Percentiles rank a stretch among this genome's conserved stretches.
Evolutionary conservation across 2,888 invertebrate genomes (phyloP).

Genomic region (Dione juno): DNA sequence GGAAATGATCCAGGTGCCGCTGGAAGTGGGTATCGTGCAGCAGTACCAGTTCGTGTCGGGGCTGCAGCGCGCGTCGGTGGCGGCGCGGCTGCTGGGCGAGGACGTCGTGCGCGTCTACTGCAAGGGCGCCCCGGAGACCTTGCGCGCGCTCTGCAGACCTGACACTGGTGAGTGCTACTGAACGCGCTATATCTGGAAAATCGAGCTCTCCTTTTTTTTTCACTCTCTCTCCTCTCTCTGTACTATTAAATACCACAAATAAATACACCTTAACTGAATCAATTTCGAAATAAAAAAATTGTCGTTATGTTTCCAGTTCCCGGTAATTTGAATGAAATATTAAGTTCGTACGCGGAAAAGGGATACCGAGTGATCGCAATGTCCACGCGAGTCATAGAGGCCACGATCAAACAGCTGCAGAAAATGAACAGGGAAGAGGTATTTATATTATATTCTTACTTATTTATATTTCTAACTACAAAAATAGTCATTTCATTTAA

Average conservation of each 20-base stretch:
- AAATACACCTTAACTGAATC: too few species aligned
- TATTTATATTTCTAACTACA: neutral
- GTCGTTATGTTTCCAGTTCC: constrained; percentile 85
- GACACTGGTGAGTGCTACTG: constrained; percentile 85
- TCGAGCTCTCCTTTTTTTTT: too few species aligned
- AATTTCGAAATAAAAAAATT: neutral
- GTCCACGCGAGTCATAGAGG: constrained; percentile 89
- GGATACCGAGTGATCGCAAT: constrained; percentile 97
- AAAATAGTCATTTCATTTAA: too few species aligned
- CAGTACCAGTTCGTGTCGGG: constrained; percentile 95
- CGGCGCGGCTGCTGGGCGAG: constrained; percentile 89
- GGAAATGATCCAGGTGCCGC: too few species aligned
- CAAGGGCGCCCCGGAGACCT: constrained; percentile 97
- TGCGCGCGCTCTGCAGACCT: constrained; percentile 89
- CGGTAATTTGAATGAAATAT: constrained; percentile 88
- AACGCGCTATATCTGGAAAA: too few species aligned
- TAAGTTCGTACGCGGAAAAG: constrained; percentile 94
- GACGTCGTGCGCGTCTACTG: constrained; percentile 91
- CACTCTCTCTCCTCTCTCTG: too few species aligned
- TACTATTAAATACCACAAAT: too few species aligned
- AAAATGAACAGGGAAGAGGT: constrained; percentile 88
- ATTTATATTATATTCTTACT: constrained; percentile 10
- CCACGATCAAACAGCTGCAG: constrained; percentile 88
- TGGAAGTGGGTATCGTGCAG: constrained; percentile 91
- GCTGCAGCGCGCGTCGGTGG: constrained; percentile 95